phyloP scores from a whole-genome alignment of 2,797 vertebrate genomes.

The Streptopelia turtur region DNA sequence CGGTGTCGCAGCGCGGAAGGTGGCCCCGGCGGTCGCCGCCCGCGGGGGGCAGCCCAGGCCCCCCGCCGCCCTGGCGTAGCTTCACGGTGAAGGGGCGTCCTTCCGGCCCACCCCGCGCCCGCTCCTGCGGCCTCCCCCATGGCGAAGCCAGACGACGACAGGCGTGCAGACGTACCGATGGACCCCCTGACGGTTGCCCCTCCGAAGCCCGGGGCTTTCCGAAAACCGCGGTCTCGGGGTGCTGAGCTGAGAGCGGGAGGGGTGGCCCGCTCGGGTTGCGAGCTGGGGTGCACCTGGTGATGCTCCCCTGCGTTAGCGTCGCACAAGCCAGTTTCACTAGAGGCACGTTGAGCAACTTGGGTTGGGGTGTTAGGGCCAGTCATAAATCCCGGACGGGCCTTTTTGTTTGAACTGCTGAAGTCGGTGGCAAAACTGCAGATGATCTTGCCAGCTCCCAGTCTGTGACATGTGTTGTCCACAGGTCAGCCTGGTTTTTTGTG shows the following conservation, averaged over 20 bases:
- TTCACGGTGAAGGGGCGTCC: not conserved
- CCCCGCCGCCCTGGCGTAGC: not conserved
- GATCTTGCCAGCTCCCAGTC: not conserved
- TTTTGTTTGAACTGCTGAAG: not conserved
- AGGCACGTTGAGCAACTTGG: accelerated
- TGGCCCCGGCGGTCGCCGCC: not conserved
- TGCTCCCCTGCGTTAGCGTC: not conserved
- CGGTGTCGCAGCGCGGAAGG: not conserved
- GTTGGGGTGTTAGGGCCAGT: not conserved
- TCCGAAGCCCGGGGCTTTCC: not conserved
- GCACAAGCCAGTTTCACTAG: accelerated
- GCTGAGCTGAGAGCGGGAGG: not conserved
- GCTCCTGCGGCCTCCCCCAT: not conserved
- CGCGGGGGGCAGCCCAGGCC: too few relatives aligned
- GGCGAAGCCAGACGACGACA: not conserved
- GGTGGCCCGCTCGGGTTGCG: accelerated
- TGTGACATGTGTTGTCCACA: not conserved
- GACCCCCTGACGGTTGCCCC: too few relatives aligned
- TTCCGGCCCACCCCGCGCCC: not conserved
- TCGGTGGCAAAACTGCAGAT: not conserved
- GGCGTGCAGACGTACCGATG: accelerated
- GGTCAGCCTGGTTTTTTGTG: not conserved
- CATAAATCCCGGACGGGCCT: accelerated
- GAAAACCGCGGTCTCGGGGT: accelerated
- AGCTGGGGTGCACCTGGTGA: not conserved